A percentile compares a stretch with the other conserved stretches of the same genome.
Evolutionary conservation across 2,113 vertebrate species (phyloP).

Genomic region (Stegostoma tigrinum): DNA sequence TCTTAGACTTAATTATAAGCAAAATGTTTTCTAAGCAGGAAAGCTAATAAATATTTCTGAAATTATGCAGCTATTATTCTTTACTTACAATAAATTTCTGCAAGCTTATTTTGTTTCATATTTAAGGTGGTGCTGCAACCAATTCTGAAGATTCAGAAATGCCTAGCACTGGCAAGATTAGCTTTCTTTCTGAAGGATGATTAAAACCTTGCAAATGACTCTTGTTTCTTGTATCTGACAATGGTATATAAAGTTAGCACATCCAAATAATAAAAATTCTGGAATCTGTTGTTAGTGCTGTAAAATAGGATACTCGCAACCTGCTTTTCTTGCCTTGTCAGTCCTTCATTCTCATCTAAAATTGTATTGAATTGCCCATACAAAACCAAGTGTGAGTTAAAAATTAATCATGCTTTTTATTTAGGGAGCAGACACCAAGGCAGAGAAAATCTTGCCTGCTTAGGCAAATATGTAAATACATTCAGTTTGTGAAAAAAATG

Average conservation of each 20-base stretch:
- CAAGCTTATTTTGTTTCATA: slow-evolving; percentile 1
- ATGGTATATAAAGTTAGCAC: slow-evolving; percentile 80
- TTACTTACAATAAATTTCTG: not conserved
- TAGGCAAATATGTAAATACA: slow-evolving; percentile 76
- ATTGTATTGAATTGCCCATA: slow-evolving; percentile 79
- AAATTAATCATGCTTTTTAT: slow-evolving; percentile 73
- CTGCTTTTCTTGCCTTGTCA: slow-evolving; percentile 58
- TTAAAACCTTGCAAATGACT: slow-evolving; percentile 71
- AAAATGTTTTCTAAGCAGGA: not conserved
- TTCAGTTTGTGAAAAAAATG: slow-evolving; percentile 78
- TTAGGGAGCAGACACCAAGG: slow-evolving; percentile 72
- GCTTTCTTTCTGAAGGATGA: slow-evolving; percentile 72
- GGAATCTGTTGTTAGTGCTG: slow-evolving; percentile 95
- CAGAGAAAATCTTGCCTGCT: slow-evolving; percentile 76
- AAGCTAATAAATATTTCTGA: not conserved
- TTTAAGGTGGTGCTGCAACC: not conserved
- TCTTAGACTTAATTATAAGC: not conserved
- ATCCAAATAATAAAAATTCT: slow-evolving; percentile 99
- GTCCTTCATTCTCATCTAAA: slow-evolving; percentile 93
- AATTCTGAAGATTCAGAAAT: slow-evolving; percentile 66
- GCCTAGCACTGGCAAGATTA: slow-evolving; percentile 76
- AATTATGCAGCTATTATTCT: not conserved
- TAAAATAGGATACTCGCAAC: slow-evolving; percentile 91
- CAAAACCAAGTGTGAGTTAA: slow-evolving; percentile 64
- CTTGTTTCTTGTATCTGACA: slow-evolving; percentile 72